Percentiles rank a stretch among this genome's conserved stretches.
Evolutionary conservation across 2,113 vertebrate species (phyloP).

Genomic region (Lasiurus cinereus): DNA sequence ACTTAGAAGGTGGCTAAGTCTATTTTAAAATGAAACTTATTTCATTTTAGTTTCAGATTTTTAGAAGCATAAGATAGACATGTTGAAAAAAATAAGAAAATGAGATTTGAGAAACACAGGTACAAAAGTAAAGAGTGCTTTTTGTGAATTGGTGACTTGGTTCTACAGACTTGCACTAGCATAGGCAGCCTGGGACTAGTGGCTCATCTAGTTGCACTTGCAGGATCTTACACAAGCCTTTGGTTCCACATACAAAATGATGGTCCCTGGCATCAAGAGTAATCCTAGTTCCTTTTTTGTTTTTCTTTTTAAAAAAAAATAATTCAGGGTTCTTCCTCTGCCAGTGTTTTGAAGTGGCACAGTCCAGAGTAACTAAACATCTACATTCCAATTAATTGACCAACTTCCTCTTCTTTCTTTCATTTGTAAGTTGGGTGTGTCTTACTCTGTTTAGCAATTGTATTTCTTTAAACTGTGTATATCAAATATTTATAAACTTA

Average conservation of each 20-base stretch:
- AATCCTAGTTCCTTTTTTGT: background rate
- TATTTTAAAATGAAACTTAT: background rate
- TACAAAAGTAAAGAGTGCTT: background rate
- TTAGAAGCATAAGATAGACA: background rate
- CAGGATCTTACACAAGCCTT: background rate
- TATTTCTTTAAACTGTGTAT: conserved; percentile 25
- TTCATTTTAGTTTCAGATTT: conserved; percentile 48
- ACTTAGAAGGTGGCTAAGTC: background rate
- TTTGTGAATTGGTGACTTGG: rapidly evolving
- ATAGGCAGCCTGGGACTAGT: background rate
- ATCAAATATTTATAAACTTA: conserved; percentile 2
- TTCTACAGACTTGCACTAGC: too few relatives aligned
- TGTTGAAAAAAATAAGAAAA: background rate
- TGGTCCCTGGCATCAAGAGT: background rate
- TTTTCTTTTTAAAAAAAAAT: background rate
- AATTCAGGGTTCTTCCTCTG: background rate
- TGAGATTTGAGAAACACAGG: background rate
- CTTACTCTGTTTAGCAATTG: background rate
- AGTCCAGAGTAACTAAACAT: background rate
- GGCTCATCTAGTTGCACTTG: background rate
- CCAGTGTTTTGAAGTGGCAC: background rate
- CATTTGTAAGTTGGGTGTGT: conserved; percentile 41
- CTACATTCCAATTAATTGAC: background rate
- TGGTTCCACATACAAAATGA: background rate
- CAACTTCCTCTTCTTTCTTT: conserved; percentile 40